Base-by-base conservation (phyloP, 2,113 vertebrate genomes). In the Daboia siamensis region DNA sequence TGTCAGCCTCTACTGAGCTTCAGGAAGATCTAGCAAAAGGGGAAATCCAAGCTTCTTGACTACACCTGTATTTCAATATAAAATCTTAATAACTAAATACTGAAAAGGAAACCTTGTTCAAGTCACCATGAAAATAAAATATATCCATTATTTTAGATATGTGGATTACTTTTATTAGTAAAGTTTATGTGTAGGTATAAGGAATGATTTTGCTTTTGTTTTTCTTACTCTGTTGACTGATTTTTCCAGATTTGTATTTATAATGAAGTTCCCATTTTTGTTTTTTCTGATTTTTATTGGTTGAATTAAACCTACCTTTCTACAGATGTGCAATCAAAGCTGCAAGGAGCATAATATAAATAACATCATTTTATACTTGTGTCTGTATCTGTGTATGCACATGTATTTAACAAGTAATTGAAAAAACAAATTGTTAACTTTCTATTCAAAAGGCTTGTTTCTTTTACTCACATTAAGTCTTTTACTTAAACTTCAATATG, bases 1-100 rank as follows among this genome's bases (percentile, higher is more conserved):
- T 57, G 29, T 46, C 56, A 48, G 39, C 52, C 52, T 11, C 0
- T 0, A 88, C 24, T 1, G 0, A 0, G 26, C n/a, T 46, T 11
- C 52, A 87, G 23, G 20, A 33, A 39, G 87, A 13, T 21, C 57
- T 13, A 52, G 56, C 29, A 91, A 12, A 5, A 90, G 20, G 21
- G 74, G 64, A 94, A 23, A n/a, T 3, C 20, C 13, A 33, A 0
- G 90, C 92, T 93, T 48, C n/a, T 11, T 17, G 0, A 69, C 95
- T 92, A 88, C 24, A 12, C 0, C 48, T 3, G 8, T n/a, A 88
- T 91, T 39, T 4, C 0, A 0, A 26, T 88, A 7, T 59, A 33
- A 46, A 92, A 74, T 44, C 24, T 24, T 88, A 55, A 88, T 44
- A 69, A 51, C n/a, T 29, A 55, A 61, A 55, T 29, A 4, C 4